Percentiles rank a stretch among this genome's conserved stretches.
Conservation (phyloP, 1,140 invertebrate species). For the Drosophila elegans region DNA sequence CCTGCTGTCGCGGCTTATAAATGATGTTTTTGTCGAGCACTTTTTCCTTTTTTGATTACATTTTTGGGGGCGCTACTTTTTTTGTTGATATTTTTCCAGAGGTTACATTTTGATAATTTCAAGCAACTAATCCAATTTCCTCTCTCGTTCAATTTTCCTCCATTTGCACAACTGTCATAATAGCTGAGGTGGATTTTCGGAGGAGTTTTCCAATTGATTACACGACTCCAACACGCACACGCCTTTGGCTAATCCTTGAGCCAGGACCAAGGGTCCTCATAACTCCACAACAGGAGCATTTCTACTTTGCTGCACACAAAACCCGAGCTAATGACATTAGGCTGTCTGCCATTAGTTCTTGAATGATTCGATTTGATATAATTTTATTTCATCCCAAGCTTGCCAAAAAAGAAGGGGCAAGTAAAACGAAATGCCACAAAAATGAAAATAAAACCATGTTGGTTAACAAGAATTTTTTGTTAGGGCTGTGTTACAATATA, state of each 20-base stretch:
- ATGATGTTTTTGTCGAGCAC: constrained; percentile 62
- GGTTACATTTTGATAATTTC: constrained; percentile 63
- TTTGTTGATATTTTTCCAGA: constrained; percentile 51
- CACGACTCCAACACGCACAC: constrained; percentile 39
- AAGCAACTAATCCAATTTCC: constrained; percentile 59
- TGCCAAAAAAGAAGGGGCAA: constrained; percentile 1
- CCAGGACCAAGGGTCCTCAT: constrained; percentile 36
- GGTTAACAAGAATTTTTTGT: too few species aligned
- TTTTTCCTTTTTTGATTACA: constrained; percentile 58
- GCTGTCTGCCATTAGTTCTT: constrained; percentile 64
- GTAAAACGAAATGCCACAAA: constrained; percentile 1
- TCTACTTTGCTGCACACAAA: constrained; percentile 48
- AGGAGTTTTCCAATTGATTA: constrained; percentile 64
- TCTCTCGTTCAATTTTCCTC: constrained; percentile 40
- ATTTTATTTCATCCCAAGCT: constrained; percentile 18
- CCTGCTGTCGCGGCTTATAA: constrained; percentile 77
- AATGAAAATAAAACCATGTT: too few species aligned
- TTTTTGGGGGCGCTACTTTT: constrained; percentile 41
- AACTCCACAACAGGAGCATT: constrained; percentile 68
- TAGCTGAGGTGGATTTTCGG: constrained; percentile 27
- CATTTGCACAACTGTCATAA: constrained; percentile 72
- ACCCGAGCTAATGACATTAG: constrained; percentile 64
- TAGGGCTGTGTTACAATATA: too few species aligned
- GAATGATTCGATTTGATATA: constrained; percentile 70
- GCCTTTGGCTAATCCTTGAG: constrained; percentile 52